Base-by-base conservation (phyloP, 2,113 vertebrate genomes). In the Solea solea region DNA sequence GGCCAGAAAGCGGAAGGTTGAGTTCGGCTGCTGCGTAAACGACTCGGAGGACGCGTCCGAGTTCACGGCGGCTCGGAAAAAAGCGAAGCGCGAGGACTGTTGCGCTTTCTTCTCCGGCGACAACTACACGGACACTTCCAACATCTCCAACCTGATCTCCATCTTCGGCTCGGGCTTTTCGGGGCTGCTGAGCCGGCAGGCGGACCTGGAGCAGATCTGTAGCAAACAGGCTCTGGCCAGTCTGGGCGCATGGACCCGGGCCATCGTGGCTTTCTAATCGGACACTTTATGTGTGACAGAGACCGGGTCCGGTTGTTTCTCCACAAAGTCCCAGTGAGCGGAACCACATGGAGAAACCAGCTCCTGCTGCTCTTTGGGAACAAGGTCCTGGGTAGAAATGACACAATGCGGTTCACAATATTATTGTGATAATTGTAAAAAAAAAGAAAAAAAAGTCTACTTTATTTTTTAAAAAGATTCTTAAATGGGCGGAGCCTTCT, bases 81-180 rank as follows among this genome's bases (percentile, higher is more conserved):
- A 96, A 79, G 92, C 93, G 48, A 95, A 95, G 69, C 95, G 96
- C 62, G 97, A 97, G 88, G 96, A 97, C 88, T 95, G 94, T 48
- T 48, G 45, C 45, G 34, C 34, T 57, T 65, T 76, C 6, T 94
- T 86, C 88, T 80, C 94, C 5, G 13, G 25, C 62, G 84, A 93
- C 64, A 93, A 94, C 73, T 90, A 82, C 69, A 90, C 94, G 86
- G 96, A 98, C 93, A 90, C 95, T 41, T 94, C 95, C 89, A 96
- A 98, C 95, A 98, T 98, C 92, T 97, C 96, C 93, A 97, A 95
- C 92, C 94, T 98, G 86, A 98, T 98, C 91, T 97, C 96, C 88
- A 98, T 98, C 92, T 98, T 98, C 90, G 96, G 96, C 67, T 96
- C 96, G 86, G 96, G 97, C 69, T 98, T 98, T 83, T 93, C 96